Base-by-base conservation (phyloP, 2,797 vertebrate genomes). In the Enteromius mattozi region DNA sequence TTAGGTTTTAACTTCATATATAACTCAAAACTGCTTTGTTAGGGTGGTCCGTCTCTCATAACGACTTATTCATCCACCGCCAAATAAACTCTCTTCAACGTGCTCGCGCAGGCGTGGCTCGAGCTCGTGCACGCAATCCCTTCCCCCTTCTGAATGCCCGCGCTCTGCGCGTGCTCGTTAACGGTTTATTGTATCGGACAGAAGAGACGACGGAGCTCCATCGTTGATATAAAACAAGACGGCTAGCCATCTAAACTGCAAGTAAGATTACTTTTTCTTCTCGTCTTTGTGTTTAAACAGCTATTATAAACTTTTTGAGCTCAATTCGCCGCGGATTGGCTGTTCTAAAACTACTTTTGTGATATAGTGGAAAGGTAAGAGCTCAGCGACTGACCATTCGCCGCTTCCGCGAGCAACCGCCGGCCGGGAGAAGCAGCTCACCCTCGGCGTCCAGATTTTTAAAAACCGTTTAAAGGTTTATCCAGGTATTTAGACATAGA, bases 81-180 rank as follows among this genome's bases (percentile, higher is more conserved):
- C 72, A 84, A 85, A 69, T 70, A 80, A 82, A 56, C 56, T 56
- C 13, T 49, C 59, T 24, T 24, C 45, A 61, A n/a, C 93, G 93
- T 94, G 94, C 92, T 86, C 94, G 94, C 93, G 93, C 94, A 95
- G 95, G 95, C 94, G 95, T 95, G 94, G 95, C 94, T 91, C 82
- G 16, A 9, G 91, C 92, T 87, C 94, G 94, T 90, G 77, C 85
- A 87, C 91, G 92, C n/a, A 78, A 88, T 91, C 93, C 92, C 92
- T 90, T 92, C 93, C 92, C 91, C 91, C 80, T 88, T 83, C 89
- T 86, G 87, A 89, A 89, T 45, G 82, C 82, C 1, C 87, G 76
- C 85, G 83, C 68, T 70, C 7, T 76, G 93, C 94, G 93, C 95
- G 94, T 88, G 42, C 94, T 85, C 91, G 93, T 80, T 66, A 89